Evolutionary conservation across 2,888 invertebrate genomes (phyloP).

Genomic region (Mimas tiliae): DNA sequence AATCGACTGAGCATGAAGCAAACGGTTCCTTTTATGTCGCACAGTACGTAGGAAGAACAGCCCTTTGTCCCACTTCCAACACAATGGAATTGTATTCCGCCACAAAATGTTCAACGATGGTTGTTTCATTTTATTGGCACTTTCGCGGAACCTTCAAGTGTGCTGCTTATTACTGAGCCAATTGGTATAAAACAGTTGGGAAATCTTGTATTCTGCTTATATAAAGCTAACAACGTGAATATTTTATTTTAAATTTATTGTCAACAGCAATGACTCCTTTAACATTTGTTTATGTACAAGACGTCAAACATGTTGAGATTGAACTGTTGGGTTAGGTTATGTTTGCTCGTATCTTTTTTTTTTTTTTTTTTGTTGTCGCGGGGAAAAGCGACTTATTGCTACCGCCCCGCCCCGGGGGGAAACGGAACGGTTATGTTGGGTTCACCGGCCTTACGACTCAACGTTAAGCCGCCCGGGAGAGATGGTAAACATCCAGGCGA

Average conservation of each 20-base stretch:
- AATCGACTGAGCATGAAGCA: conserved; percentile 16
- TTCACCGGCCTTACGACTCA: too few species aligned
- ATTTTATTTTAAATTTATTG: not conserved
- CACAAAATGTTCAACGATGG: not conserved
- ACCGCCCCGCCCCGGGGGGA: too few species aligned
- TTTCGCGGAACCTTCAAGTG: not conserved
- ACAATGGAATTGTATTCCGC: conserved; percentile 49
- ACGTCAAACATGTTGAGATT: not conserved
- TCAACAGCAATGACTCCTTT: not conserved
- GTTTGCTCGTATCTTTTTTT: too few species aligned
- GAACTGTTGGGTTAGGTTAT: conserved; percentile 9
- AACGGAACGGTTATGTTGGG: too few species aligned
- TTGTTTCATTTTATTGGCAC: not conserved
- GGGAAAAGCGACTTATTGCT: too few species aligned
- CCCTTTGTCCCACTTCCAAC: conserved; percentile 49
- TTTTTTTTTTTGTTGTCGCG: too few species aligned
- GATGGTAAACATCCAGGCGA: too few species aligned
- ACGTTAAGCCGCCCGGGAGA: too few species aligned
- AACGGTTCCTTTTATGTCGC: conserved; percentile 28
- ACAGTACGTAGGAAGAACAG: conserved; percentile 42
- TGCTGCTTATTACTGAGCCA: not conserved
- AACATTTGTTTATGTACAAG: too few species aligned
- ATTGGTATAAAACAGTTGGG: not conserved
- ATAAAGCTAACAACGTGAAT: not conserved
- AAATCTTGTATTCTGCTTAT: too few species aligned